phyloP scores from a whole-genome alignment of 2,113 vertebrate species.

The Peucedramus taeniatus region DNA sequence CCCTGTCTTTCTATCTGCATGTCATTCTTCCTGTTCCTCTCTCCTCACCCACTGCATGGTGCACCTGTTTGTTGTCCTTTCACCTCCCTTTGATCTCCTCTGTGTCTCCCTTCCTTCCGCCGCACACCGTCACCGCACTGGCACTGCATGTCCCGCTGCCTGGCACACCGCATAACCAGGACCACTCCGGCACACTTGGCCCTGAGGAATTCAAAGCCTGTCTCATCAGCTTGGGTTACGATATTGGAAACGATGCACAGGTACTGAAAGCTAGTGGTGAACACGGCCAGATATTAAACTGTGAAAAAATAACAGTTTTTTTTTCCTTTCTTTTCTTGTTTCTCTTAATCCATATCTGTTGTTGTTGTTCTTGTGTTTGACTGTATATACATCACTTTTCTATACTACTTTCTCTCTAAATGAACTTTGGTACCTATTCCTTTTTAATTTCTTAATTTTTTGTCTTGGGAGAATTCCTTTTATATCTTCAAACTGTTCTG shows the following conservation, averaged over 20 bases:
- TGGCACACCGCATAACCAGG: slow-evolving; percentile 85
- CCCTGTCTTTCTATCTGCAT: slow-evolving; percentile 68
- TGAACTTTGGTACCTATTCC: not conserved
- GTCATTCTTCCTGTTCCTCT: slow-evolving; percentile 48
- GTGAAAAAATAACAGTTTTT: slow-evolving; percentile 75
- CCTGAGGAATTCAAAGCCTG: slow-evolving; percentile 99
- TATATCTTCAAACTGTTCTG: not conserved
- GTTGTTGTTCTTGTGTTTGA: slow-evolving; percentile 19
- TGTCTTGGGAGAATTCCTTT: slow-evolving; percentile 14
- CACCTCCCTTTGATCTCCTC: not conserved
- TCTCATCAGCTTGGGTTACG: slow-evolving; percentile 99
- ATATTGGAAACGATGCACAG: slow-evolving; percentile 99
- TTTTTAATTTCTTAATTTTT: not conserved
- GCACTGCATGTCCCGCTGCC: slow-evolving; percentile 80
- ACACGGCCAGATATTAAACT: slow-evolving; percentile 59
- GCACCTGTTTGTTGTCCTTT: slow-evolving; percentile 39
- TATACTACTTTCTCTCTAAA: not conserved
- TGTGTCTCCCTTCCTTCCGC: slow-evolving; percentile 41
- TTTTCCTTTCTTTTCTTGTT: slow-evolving; percentile 74
- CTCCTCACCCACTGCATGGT: slow-evolving; percentile 82
- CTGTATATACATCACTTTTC: not conserved
- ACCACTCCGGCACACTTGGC: slow-evolving; percentile 98
- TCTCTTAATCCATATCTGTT: slow-evolving; percentile 59
- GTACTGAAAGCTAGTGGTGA: slow-evolving; percentile 82
- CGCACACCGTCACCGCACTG: slow-evolving; percentile 34